phyloP scores from a whole-genome alignment of 2,113 vertebrate species.

The Carettochelys insculpta region DNA sequence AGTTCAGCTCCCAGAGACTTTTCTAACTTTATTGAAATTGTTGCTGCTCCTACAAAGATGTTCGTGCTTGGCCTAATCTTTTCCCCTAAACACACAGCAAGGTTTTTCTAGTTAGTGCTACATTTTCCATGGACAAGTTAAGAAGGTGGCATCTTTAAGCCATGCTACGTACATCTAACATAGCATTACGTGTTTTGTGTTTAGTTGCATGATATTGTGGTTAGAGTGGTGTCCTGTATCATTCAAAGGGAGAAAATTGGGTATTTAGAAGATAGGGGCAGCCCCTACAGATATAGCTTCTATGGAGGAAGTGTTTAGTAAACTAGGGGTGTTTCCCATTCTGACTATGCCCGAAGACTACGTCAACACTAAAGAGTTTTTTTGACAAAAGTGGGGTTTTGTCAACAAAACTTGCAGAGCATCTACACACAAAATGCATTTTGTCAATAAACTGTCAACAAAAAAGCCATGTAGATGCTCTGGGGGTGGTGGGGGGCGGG shows the following conservation, averaged over 20 bases:
- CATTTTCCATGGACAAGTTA: background rate
- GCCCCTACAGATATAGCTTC: background rate
- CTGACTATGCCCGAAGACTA: background rate
- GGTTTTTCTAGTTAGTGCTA: background rate
- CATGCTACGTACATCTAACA: background rate
- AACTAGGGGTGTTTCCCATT: background rate
- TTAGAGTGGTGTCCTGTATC: background rate
- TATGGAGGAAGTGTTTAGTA: background rate
- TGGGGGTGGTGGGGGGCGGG: too few species aligned
- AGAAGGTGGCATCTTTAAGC: background rate
- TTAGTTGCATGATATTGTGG: background rate
- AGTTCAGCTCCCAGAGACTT: background rate
- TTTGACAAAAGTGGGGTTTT: too few species aligned
- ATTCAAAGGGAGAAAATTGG: background rate
- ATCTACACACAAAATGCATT: too few species aligned
- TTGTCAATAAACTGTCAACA: too few species aligned
- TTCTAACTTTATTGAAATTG: background rate
- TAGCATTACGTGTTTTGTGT: background rate
- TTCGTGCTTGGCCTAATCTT: background rate
- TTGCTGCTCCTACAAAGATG: background rate
- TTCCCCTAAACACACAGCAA: background rate
- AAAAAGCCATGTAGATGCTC: too few species aligned
- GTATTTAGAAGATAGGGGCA: background rate
- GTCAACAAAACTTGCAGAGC: too few species aligned
- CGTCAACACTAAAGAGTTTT: too few species aligned